Evolutionary conservation across 1,140 invertebrate species (phyloP).

Genomic region (Diabrotica undecimpunctata): DNA sequence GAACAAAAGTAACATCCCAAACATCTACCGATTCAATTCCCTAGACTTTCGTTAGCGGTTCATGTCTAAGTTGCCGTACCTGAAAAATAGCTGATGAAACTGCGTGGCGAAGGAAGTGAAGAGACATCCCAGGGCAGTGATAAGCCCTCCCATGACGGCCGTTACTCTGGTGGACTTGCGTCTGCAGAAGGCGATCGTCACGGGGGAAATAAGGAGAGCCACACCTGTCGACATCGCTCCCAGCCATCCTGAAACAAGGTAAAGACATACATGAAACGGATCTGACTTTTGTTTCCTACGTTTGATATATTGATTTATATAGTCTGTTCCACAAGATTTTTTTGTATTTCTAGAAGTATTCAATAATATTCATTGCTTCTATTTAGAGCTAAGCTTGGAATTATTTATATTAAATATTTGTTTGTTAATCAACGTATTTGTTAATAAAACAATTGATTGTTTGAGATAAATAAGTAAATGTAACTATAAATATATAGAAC

Average conservation of each 20-base stretch:
- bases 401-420: too few relatives aligned
- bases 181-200: constrained; percentile 80
- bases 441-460: too few relatives aligned
- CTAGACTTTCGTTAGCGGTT: neutral
- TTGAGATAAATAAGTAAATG: too few relatives aligned
- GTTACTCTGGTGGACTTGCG: constrained; percentile 83
- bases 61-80: constrained; percentile 52
- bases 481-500: too few relatives aligned
- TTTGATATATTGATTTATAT: too few relatives aligned
- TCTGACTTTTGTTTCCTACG: neutral
- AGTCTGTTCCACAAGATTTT: too few relatives aligned
- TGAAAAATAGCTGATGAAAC: constrained; percentile 87
- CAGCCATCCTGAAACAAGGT: constrained; percentile 69
- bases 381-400: too few relatives aligned
- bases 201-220: constrained; percentile 74
- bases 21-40: neutral
- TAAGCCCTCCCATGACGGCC: constrained; percentile 80
- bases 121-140: constrained; percentile 79
- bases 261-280: constrained; percentile 4
- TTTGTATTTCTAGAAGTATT: too few relatives aligned
- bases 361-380: too few relatives aligned
- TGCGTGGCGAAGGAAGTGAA: constrained; percentile 85
- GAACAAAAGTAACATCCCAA: too few relatives aligned
- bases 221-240: constrained; percentile 79
- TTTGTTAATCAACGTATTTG: too few relatives aligned